A percentile compares a stretch with the other conserved stretches of the same genome.
Evolutionary conservation across 1,140 invertebrate species (phyloP).

Genomic region (Dendrolimus kikuchii): DNA sequence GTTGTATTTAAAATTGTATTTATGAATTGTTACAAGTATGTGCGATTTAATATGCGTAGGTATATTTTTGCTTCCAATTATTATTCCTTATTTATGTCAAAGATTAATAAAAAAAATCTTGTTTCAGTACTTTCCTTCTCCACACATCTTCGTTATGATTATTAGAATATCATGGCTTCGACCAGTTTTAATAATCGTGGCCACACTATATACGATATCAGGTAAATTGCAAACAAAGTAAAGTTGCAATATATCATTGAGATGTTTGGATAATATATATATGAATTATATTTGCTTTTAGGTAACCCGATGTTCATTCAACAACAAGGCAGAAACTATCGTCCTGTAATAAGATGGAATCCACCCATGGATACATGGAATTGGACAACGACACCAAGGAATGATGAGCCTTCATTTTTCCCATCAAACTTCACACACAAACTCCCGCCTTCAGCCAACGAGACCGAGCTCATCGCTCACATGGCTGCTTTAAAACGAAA

Average conservation of each 20-base stretch:
- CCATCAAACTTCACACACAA: constrained; percentile 69
- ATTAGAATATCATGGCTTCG: constrained; percentile 57
- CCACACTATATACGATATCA: constrained; percentile 27
- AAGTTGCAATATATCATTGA: no score
- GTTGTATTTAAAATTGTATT: no score
- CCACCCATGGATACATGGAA: constrained; percentile 72
- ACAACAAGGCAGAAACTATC: constrained; percentile 33
- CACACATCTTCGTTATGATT: constrained; percentile 43
- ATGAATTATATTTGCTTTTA: constrained; percentile 22
- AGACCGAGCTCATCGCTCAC: constrained; percentile 71
- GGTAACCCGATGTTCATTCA: constrained; percentile 62
- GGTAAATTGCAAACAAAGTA: constrained; percentile 17
- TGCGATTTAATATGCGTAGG: no score
- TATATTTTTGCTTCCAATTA: no score
- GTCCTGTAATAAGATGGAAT: constrained; percentile 72
- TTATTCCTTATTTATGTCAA: no score
- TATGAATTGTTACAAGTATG: no score
- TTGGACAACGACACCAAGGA: constrained; percentile 62
- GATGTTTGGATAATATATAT: no score
- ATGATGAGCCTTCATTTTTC: constrained; percentile 70
- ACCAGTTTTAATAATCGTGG: constrained; percentile 22
- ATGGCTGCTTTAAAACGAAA: constrained; percentile 66
- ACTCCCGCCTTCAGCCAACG: constrained; percentile 62
- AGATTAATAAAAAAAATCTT: constrained; percentile 5
- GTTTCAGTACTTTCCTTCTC: constrained; percentile 30